Percentiles rank a stretch among this genome's conserved stretches.
Conservation (phyloP, 2,888 invertebrate genomes). For the Drosophila dives region DNA sequence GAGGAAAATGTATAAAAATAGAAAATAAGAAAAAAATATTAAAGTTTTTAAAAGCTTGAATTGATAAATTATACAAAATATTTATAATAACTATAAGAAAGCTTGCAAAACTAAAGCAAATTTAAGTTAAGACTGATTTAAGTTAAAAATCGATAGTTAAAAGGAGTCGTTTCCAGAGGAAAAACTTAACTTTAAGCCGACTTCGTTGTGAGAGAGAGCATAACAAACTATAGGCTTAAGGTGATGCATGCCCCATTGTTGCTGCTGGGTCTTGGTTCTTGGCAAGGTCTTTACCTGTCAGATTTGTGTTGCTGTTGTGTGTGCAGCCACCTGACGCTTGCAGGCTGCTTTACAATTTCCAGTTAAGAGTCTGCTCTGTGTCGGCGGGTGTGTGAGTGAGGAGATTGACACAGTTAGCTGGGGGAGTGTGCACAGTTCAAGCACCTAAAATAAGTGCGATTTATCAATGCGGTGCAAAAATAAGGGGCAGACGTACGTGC, state of each 20-base stretch:
- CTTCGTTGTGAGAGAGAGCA: slow-evolving; percentile 2
- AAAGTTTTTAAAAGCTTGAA: background rate
- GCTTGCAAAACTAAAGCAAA: background rate
- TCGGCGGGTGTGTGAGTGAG: background rate
- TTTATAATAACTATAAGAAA: background rate
- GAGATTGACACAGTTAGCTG: slow-evolving; percentile 8
- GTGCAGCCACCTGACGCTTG: slow-evolving; percentile 24
- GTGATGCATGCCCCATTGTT: slow-evolving; percentile 17
- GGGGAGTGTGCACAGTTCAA: slow-evolving; percentile 6
- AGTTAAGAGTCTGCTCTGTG: slow-evolving; percentile 16
- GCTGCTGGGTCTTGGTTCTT: slow-evolving; percentile 13
- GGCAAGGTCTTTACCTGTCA: slow-evolving; percentile 30
- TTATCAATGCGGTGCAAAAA: slow-evolving; percentile 55
- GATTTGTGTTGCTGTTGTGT: slow-evolving; percentile 19
- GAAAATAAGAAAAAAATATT: background rate
- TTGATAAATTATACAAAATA: background rate
- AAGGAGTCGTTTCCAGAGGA: background rate
- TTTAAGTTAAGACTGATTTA: background rate
- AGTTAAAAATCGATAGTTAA: background rate
- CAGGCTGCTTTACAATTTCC: slow-evolving; percentile 7
- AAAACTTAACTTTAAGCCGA: slow-evolving; percentile 8
- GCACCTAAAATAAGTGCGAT: slow-evolving; percentile 45
- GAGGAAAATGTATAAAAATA: background rate
- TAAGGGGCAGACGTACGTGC: slow-evolving; percentile 19
- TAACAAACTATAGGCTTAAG: slow-evolving; percentile 23